Evolutionary conservation across 2,797 vertebrate species (phyloP).

Genomic region (Rhynchonycteris naso): DNA sequence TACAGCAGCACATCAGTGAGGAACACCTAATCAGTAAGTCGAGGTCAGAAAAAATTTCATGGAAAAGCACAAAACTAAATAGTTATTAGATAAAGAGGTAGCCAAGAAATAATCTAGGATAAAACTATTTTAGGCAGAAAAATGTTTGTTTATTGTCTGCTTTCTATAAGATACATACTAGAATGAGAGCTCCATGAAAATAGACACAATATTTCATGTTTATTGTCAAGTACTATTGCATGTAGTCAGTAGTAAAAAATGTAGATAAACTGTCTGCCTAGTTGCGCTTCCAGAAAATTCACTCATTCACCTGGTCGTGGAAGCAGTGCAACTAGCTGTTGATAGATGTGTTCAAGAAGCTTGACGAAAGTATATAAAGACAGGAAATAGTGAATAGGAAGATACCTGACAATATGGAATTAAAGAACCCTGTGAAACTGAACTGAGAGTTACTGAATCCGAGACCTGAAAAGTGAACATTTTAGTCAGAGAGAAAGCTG

Average conservation of each 20-base stretch:
- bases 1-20: background rate
- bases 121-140: background rate
- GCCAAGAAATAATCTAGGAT: background rate
- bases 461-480: background rate
- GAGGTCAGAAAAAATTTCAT: background rate
- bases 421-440: background rate
- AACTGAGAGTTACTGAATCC: background rate
- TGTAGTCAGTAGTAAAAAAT: background rate
- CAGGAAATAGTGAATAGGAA: background rate
- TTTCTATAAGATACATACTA: background rate
- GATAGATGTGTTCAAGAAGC: background rate
- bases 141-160: background rate
- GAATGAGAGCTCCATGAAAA: background rate
- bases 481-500: background rate
- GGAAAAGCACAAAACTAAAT: constrained; percentile 1
- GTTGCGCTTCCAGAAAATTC: background rate
- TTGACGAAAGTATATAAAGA: background rate
- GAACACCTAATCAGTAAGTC: background rate
- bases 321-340: background rate
- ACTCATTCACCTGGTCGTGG: background rate
- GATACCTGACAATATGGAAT: background rate
- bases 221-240: background rate
- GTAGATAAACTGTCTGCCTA: background rate
- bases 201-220: background rate
- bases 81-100: background rate